Base-by-base conservation (phyloP, 2,888 invertebrate genomes). In the Heteromyza rotundicornis region DNA sequence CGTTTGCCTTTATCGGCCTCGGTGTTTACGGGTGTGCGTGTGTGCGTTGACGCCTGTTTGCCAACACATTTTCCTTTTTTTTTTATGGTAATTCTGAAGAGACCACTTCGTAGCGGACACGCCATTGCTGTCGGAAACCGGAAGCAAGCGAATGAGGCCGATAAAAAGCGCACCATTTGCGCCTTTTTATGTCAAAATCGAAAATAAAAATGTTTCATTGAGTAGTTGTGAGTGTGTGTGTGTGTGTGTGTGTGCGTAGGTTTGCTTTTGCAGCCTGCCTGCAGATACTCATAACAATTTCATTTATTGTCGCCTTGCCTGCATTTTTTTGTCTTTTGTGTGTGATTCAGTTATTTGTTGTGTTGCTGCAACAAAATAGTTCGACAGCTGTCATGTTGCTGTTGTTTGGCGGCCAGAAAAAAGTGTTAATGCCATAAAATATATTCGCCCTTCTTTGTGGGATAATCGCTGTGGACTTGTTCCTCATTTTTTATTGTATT, bases 371-470 rank as follows among this genome's bases (percentile, higher is more conserved):
- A n/a, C 40, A 40, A 40, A 40, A 40, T n/a, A n/a, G 40, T 40
- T 40, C n/a, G 14, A 40, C 14, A 14, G 16, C 40, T n/a, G 40
- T n/a, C 16, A n/a, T 40, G n/a, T 40, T 8, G 40, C 14, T n/a
- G 8, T n/a, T 32, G 5, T 32, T 12, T 5, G 7, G 32, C 32
- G 32, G 12, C 32, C 7, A 5, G 12, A 3, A 12, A n/a, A 14
- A 40, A 40, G 40, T 40, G 40, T 40, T 40, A 40, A 40, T 40
- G 12, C n/a, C 40, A 40, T 40, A 40, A 40, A 40, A 40, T n/a
- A 40, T 3, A 40, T 14, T 40, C n/a, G 40, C 16, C 7, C 5
- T 12, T 8, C 12, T 32, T n/a, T n/a, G n/a, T 32, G 32, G 32
- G 5, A 12, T 32, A 32, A 32, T 32, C 32, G 32, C 12, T 32